Percentiles rank a stretch among this genome's conserved stretches.
These are phyloP conservation scores for Sebastes steindachneri DNA, from an alignment of 2,797 vertebrate species.

Conservation along the genomic window DNA sequence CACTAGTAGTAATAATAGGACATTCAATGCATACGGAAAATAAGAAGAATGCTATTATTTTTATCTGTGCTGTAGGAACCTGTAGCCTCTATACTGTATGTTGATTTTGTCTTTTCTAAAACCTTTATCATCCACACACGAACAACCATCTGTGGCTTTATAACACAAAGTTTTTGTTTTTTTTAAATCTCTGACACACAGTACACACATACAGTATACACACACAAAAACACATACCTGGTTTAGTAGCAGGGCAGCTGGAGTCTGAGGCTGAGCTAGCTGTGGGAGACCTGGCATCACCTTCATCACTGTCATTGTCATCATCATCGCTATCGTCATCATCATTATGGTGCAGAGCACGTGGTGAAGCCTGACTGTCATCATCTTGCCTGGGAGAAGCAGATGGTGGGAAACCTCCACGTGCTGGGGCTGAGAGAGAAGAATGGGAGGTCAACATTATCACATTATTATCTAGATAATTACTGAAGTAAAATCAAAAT, in stretches of 20 bases:
- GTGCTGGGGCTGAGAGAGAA: conserved; percentile 6
- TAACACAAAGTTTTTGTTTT: background rate
- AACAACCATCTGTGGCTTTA: background rate
- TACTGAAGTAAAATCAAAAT: background rate
- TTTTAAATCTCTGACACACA: background rate
- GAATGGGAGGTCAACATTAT: background rate
- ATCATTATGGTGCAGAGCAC: conserved; percentile 2
- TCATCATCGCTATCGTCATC: conserved; percentile 12
- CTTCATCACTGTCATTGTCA: conserved; percentile 36
- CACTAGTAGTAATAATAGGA: background rate
- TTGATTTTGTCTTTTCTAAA: background rate
- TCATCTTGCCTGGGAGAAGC: conserved; percentile 33
- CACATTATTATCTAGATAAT: background rate
- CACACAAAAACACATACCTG: conserved; percentile 52
- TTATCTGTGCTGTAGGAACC: background rate
- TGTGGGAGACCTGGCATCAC: conserved; percentile 50
- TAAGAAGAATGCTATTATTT: background rate
- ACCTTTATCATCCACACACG: background rate
- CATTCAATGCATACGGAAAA: background rate
- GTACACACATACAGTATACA: background rate
- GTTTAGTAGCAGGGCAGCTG: conserved; percentile 48
- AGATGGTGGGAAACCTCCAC: conserved; percentile 1
- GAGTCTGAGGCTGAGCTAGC: conserved; percentile 63
- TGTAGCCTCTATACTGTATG: background rate
- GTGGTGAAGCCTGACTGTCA: conserved; percentile 40